Percentiles rank a stretch among this genome's conserved stretches.
Conservation (phyloP, 2,797 vertebrate species). For the Hippopotamyrus pictus region DNA sequence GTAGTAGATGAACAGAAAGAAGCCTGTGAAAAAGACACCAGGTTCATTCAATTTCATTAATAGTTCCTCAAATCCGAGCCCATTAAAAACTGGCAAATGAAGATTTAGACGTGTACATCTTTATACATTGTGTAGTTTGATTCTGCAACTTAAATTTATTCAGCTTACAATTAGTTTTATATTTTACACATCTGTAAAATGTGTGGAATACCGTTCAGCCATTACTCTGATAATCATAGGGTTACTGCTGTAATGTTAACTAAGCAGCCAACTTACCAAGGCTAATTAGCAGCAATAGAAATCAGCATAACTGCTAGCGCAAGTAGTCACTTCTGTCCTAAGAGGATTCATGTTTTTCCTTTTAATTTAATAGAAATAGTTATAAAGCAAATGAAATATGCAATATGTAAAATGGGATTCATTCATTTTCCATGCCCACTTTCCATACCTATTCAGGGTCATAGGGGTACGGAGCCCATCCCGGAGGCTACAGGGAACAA, state of each 20-base stretch:
- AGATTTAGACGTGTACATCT: no score
- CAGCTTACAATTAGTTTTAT: no score
- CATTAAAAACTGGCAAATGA: neutral
- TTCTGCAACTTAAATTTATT: no score
- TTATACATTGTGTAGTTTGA: no score
- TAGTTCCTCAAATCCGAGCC: neutral
- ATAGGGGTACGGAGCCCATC: no score
- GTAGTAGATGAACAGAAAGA: neutral
- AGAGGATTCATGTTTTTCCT: neutral
- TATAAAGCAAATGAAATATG: no score
- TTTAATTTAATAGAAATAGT: neutral
- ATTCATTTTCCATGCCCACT: neutral
- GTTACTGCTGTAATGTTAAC: no score
- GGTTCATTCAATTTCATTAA: neutral
- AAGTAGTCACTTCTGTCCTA: no score
- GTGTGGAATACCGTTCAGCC: no score
- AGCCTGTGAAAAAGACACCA: neutral
- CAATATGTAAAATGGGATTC: neutral
- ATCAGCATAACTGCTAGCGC: neutral
- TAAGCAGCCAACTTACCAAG: no score
- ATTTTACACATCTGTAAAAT: neutral
- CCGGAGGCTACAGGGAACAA: no score
- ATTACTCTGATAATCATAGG: no score
- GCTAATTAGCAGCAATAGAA: neutral
- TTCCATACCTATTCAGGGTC: neutral